Evolutionary conservation across 2,113 vertebrate genomes (phyloP), one percentile per base, ranked within the genome.

Genomic region (Rhabdornis inornatus): DNA sequence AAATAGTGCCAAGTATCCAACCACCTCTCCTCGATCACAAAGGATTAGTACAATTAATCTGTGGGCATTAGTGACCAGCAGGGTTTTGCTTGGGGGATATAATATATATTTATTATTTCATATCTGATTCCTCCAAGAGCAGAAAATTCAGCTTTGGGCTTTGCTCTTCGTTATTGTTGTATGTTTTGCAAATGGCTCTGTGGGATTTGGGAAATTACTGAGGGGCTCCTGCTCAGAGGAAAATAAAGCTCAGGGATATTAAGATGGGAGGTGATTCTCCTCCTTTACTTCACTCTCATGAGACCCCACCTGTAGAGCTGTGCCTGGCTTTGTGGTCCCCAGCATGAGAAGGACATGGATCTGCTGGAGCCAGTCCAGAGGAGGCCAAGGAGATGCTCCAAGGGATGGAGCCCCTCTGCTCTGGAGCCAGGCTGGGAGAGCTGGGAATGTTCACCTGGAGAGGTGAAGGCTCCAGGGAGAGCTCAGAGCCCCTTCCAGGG

Each of bases 41-140:
- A 6, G 79, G 92, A 97, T 97, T 96, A 89, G 96, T 89, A 96
- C 94, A 96, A 96, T 90, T 96, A 96, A 96, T 97, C 95, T 95
- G 90, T 28, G 75, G 88, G 95, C 47, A 96, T 96, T 97, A 97
- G 93, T 56, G 82, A 69, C 79, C 79, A 81, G 85, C 79, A 88
- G 82, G 71, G 37, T 49, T 95, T 92, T 88, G 92, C 76, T 80
- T 44, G 68, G 52, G 66, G 49, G 37, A 60, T 88, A 52, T 74
- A 13, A 96, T 97, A 96, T 88, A 93, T 97, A 96, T 97, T 96
- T 97, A 96, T 96, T 94, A 92, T 93, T 95, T 88, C 83, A 93
- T 95, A 95, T 96, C 95, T 96, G 83, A 92, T 96, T 86, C 79
- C 92, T 42, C 53, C 79, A 80, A 60, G 93, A 86, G 87, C 76